These are phyloP conservation scores for Mormyrops boulengeri DNA, from an alignment of 2,797 vertebrate species.

Conservation along the genomic window DNA sequence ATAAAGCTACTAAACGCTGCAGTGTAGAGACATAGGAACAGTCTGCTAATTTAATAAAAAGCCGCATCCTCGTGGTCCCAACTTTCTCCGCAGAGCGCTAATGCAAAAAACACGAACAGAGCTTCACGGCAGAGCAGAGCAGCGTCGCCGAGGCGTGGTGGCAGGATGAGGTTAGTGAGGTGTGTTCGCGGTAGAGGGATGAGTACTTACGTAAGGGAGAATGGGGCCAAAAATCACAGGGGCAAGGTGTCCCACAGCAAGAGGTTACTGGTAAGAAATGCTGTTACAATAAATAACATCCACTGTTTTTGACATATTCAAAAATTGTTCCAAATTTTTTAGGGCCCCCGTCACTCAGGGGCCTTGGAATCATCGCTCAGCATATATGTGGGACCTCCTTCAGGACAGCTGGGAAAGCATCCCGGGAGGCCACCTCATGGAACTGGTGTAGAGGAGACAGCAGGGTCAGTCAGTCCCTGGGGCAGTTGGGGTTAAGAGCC, in stretches of 20 bases:
- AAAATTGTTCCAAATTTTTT: too few relatives aligned
- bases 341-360: too few relatives aligned
- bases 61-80: neutral
- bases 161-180: neutral
- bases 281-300: too few relatives aligned
- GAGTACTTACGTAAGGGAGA: too few relatives aligned
- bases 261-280: too few relatives aligned
- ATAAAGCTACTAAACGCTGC: neutral
- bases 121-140: neutral
- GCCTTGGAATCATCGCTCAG: neutral
- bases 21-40: neutral
- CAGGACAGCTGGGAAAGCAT: neutral
- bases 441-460: neutral
- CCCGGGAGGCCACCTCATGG: neutral
- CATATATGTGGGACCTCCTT: neutral
- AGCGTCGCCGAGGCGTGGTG: too few relatives aligned
- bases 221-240: too few relatives aligned
- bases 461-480: neutral
- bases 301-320: too few relatives aligned
- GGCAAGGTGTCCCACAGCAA: too few relatives aligned
- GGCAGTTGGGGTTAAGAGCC: neutral
- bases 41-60: neutral
- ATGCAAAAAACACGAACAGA: neutral
- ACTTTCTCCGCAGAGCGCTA: neutral
- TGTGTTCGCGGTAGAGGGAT: neutral